Evolutionary conservation across 2,113 vertebrate species (phyloP).

Genomic region (Cyprinodon tularosa): DNA sequence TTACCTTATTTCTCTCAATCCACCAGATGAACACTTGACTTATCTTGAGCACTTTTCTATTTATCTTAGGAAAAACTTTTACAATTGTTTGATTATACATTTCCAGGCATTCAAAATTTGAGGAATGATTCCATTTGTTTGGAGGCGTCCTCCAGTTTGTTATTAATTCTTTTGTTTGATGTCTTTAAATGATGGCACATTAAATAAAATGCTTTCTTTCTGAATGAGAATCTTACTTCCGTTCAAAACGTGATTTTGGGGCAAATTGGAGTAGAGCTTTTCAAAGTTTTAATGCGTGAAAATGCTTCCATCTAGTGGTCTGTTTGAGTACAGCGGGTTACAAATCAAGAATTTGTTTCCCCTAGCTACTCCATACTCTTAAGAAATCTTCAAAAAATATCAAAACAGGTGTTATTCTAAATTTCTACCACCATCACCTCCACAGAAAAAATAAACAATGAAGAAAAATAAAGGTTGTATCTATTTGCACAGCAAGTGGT

Average conservation of each 20-base stretch:
- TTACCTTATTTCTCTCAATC: slow-evolving; percentile 18
- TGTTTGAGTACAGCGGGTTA: not conserved
- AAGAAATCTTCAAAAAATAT: not conserved
- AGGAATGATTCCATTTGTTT: slow-evolving; percentile 1
- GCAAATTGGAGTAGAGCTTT: not conserved
- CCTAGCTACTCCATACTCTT: not conserved
- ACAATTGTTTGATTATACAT: not conserved
- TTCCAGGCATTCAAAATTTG: not conserved
- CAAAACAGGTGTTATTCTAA: not conserved
- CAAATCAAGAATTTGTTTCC: not conserved
- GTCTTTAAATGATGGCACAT: slow-evolving; percentile 9
- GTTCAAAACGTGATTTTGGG: not conserved
- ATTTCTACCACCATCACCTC: not conserved
- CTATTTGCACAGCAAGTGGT: not conserved
- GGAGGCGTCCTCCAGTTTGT: not conserved
- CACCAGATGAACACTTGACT: not conserved
- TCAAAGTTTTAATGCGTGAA: slow-evolving; percentile 22
- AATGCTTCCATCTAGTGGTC: slow-evolving; percentile 66
- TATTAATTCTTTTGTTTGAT: slow-evolving; percentile 9
- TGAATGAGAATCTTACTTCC: slow-evolving; percentile 23
- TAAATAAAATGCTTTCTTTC: slow-evolving; percentile 22
- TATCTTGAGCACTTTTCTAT: not conserved
- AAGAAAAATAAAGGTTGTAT: not conserved
- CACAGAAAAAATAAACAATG: not conserved
- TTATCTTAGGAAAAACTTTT: slow-evolving; percentile 3